phyloP scores from a whole-genome alignment of 2,797 vertebrate species.

The Microctenopoma stevenorrisi region DNA sequence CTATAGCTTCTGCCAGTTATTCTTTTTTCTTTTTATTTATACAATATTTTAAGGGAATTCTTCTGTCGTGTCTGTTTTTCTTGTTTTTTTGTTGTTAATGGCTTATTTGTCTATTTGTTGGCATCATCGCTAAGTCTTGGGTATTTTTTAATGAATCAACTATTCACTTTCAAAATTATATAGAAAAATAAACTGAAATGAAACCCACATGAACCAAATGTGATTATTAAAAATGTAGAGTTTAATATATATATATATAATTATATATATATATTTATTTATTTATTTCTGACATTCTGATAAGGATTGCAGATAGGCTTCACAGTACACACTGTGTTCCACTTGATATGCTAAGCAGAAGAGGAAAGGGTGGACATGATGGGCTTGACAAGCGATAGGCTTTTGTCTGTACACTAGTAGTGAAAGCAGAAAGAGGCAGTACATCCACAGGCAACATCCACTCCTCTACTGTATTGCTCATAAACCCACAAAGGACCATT shows the following conservation, averaged over 20 bases:
- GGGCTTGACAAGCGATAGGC: conserved; percentile 78
- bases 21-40: too few relatives aligned
- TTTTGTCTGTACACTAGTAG: conserved; percentile 78
- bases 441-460: conserved; percentile 80
- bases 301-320: conserved; percentile 87
- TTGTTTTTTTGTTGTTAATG: too few relatives aligned
- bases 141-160: too few relatives aligned
- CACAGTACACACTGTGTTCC: conserved; percentile 87
- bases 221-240: conserved; percentile 86
- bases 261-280: conserved; percentile 81
- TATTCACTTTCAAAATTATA: too few relatives aligned
- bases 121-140: too few relatives aligned
- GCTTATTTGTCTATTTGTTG: too few relatives aligned
- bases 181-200: conserved; percentile 42
- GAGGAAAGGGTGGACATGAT: conserved; percentile 66
- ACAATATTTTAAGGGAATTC: too few relatives aligned
- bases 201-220: conserved; percentile 52
- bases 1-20: too few relatives aligned
- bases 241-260: conserved; percentile 88
- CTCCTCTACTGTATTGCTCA: conserved; percentile 74
- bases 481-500: conserved; percentile 60
- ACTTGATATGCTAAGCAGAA: conserved; percentile 87
- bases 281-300: conserved; percentile 89
- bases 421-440: conserved; percentile 82
- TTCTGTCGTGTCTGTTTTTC: too few relatives aligned